Percentiles rank a stretch among this genome's conserved stretches.
phyloP scores from a whole-genome alignment of 2,888 invertebrate genomes.

The Therioaphis trifolii region DNA sequence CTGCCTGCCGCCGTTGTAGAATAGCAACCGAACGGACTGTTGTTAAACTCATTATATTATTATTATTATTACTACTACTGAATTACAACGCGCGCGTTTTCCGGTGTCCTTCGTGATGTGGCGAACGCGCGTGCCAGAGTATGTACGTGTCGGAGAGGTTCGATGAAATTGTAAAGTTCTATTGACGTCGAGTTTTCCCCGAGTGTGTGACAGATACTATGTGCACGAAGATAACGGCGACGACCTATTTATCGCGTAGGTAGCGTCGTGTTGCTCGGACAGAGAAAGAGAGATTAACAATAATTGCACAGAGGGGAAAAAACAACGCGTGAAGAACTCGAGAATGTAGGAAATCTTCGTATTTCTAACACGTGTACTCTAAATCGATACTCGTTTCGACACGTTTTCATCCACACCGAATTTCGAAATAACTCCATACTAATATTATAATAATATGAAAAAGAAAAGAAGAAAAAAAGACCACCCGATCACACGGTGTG shows the following conservation, averaged over 20 bases:
- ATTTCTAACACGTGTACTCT: constrained; percentile 15
- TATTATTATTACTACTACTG: no score
- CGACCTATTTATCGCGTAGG: constrained; percentile 38
- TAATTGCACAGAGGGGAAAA: not conserved
- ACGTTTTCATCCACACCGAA: constrained; percentile 12
- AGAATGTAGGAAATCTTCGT: constrained; percentile 12
- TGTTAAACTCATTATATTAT: not conserved
- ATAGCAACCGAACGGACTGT: not conserved
- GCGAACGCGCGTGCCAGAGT: not conserved
- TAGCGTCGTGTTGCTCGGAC: not conserved
- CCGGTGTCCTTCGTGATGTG: no score
- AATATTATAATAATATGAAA: not conserved
- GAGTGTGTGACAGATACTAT: not conserved
- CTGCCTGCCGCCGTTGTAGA: not conserved
- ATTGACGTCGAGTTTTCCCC: constrained; percentile 9
- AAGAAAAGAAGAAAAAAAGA: not conserved
- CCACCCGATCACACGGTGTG: not conserved
- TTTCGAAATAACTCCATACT: constrained; percentile 3
- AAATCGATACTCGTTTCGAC: constrained; percentile 37
- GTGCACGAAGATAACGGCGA: not conserved
- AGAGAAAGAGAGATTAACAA: constrained; percentile 20
- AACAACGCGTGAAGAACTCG: constrained; percentile 24
- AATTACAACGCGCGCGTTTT: not conserved
- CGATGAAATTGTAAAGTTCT: constrained; percentile 6
- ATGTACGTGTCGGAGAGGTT: not conserved